These are phyloP conservation scores for Corythoichthys intestinalis DNA, from an alignment of 2,113 vertebrate species.

Conservation along the genomic window DNA sequence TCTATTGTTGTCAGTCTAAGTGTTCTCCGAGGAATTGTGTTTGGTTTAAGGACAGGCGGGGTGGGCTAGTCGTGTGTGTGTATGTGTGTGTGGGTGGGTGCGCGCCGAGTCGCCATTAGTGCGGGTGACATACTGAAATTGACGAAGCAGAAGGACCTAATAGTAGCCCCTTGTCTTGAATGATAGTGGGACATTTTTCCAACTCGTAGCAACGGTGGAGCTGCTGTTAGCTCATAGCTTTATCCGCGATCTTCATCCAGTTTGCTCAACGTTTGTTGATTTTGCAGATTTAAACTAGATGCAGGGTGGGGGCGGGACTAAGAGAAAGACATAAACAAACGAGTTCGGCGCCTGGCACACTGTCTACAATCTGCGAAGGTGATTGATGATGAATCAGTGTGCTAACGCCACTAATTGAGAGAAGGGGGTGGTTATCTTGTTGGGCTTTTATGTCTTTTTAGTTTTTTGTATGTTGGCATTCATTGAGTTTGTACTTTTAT, in stretches of 20 bases:
- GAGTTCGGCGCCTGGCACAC: slow-evolving; percentile 16
- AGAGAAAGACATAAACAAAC: slow-evolving; percentile 28
- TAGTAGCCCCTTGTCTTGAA: slow-evolving; percentile 55
- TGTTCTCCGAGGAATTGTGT: too few species aligned
- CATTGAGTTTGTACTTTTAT: neutral
- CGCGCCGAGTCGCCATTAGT: slow-evolving; percentile 47
- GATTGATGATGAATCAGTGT: slow-evolving; percentile 42
- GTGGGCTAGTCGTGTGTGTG: neutral
- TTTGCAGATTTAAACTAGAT: slow-evolving; percentile 48
- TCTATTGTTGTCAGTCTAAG: too few species aligned
- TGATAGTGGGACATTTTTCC: slow-evolving; percentile 29
- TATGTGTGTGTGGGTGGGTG: slow-evolving; percentile 19
- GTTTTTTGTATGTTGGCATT: slow-evolving; percentile 7
- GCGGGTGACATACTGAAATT: slow-evolving; percentile 64
- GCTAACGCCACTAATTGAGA: slow-evolving; percentile 30
- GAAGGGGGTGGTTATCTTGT: neutral
- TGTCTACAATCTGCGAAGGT: slow-evolving; percentile 30
- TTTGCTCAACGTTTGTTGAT: slow-evolving; percentile 36
- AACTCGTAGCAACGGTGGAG: slow-evolving; percentile 22
- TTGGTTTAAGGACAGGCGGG: neutral
- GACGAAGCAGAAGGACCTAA: slow-evolving; percentile 66
- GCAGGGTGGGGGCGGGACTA: slow-evolving; percentile 25
- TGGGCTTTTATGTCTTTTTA: neutral
- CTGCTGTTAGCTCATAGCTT: neutral
- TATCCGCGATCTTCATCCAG: neutral